phyloP scores from a whole-genome alignment of 1,140 invertebrate genomes.

The Pinna nobilis region DNA sequence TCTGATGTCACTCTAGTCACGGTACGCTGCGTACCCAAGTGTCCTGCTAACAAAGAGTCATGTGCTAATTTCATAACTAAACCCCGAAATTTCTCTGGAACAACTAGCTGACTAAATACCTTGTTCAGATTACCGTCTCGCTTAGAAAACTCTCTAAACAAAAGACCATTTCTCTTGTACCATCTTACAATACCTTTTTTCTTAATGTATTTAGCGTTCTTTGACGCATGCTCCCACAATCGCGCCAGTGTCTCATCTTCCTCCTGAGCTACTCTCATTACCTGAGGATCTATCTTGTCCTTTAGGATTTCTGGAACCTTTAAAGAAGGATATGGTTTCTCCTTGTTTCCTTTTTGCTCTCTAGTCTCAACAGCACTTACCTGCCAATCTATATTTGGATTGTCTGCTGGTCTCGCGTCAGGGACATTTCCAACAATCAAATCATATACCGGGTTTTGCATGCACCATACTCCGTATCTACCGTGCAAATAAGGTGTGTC shows the following conservation, averaged over 20 bases:
- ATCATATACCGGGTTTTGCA: slow-evolving; percentile 10
- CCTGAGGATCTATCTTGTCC: neutral
- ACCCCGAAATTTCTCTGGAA: neutral
- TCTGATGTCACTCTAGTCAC: slow-evolving; percentile 3
- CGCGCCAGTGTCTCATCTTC: neutral
- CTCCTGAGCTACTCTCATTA: slow-evolving; percentile 1
- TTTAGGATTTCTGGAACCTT: neutral
- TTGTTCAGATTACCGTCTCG: neutral
- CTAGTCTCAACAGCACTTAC: slow-evolving; percentile 10
- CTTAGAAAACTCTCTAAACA: neutral
- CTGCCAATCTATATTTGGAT: slow-evolving; percentile 12
- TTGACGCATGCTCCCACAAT: too few species aligned
- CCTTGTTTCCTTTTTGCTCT: neutral
- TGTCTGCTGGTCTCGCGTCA: neutral
- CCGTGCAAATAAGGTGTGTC: slow-evolving; percentile 9
- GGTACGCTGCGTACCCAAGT: slow-evolving; percentile 21
- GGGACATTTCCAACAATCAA: slow-evolving; percentile 13
- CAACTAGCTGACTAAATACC: neutral
- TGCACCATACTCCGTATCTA: neutral
- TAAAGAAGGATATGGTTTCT: neutral
- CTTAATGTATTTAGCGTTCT: neutral
- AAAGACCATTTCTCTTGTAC: neutral
- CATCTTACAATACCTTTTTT: neutral
- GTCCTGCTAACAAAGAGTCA: slow-evolving; percentile 14
- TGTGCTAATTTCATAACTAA: slow-evolving; percentile 4